Evolutionary conservation across 2,113 vertebrate genomes (phyloP).

Genomic region (Percopsis transmontana): DNA sequence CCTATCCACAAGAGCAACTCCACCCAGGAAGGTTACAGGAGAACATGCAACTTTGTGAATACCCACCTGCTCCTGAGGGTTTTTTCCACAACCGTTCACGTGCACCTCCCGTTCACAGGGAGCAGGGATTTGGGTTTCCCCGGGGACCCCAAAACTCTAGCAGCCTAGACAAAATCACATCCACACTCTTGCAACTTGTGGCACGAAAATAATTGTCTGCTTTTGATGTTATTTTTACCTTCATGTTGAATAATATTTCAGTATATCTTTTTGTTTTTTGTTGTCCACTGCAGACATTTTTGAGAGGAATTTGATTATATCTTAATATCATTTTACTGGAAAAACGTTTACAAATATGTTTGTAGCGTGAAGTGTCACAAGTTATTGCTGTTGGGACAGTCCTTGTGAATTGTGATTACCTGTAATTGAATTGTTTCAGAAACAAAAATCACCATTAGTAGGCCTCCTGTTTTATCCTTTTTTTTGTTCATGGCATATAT

Average conservation of each 20-base stretch:
- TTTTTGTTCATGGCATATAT: too few species aligned
- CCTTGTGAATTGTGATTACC: too few species aligned
- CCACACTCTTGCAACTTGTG: conserved; percentile 76
- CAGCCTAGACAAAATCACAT: conserved; percentile 77
- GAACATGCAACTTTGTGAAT: conserved; percentile 23
- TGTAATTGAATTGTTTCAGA: too few species aligned
- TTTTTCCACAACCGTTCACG: conserved; percentile 43
- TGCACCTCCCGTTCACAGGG: conserved; percentile 34
- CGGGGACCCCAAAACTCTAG: conserved; percentile 44
- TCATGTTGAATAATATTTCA: background rate
- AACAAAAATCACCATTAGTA: too few species aligned
- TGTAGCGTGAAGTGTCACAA: too few species aligned
- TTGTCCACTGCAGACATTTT: too few species aligned
- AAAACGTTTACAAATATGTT: too few species aligned
- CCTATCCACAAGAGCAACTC: conserved; percentile 29
- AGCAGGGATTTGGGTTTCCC: conserved; percentile 26
- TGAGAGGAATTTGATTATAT: too few species aligned
- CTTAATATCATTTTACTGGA: too few species aligned
- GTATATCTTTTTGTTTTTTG: background rate
- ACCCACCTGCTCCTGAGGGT: conserved; percentile 15
- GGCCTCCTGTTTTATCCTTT: too few species aligned
- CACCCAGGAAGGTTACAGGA: conserved; percentile 49
- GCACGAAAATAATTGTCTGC: conserved; percentile 56
- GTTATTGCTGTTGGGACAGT: too few species aligned
- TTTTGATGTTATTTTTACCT: background rate